Evolutionary conservation across 2,888 invertebrate genomes (phyloP), one percentile per base, ranked within the genome.

Genomic region (Holacanthella duospinosa): DNA sequence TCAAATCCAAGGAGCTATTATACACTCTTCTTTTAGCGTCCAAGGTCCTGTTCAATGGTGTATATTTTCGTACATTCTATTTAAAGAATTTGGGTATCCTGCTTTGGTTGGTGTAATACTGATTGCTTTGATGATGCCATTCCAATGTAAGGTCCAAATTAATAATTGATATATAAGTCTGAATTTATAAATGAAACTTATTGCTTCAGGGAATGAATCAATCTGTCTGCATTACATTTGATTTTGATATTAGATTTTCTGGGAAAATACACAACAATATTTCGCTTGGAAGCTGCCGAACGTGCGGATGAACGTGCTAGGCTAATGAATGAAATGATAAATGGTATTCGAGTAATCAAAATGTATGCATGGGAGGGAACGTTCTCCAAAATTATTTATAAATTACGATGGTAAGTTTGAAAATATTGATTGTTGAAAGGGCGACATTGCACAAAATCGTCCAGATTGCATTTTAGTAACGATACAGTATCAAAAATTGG

Each of bases 1-100:
- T 74, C 84, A 88, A 62, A n/a, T n/a, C n/a, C 12, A 55, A 12
- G 55, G 26, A 55, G 16, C 26, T 2, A 26, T 26, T 9, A 84
- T 92, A 71, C 89, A 94, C 76, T 79, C 93, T 6, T 21, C 92
- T 12, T 94, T 89, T 76, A 80, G 93, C 29, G 92, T 93, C 89
- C 86, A 93, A 66, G 93, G 91, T 0, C 89, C 93, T 0, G 75
- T 91, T 24, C 88, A 93, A 72, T 87, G 91, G 0, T 77, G 86
- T 56, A 83, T 90, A 68, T 85, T 91, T 69, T 85, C 88, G 1
- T 86, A 84, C 76, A 83, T 93, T 64, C 84, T 91, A 82, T 93
- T 87, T 80, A 77, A 78, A 43, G 84, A 86, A 75, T 86, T 88
- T 60, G 87, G 88, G 24, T 82, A 84, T 66, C 80, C 85, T 0